Conservation (phyloP, 2,888 invertebrate genomes). For the Metallyticus violacea region DNA sequence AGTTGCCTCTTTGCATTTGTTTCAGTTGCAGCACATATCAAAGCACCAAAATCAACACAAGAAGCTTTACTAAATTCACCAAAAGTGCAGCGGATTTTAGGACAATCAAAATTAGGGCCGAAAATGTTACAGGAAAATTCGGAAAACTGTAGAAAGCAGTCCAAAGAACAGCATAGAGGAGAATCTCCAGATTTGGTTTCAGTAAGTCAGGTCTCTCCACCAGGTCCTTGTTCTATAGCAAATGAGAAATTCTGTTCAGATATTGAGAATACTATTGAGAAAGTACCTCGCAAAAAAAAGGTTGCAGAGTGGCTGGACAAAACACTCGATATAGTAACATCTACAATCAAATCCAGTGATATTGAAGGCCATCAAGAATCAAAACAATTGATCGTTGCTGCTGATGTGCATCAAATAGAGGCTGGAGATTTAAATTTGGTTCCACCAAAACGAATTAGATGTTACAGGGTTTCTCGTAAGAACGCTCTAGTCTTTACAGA, state of each 20-base stretch:
- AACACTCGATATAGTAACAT: background rate
- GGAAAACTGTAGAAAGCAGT: background rate
- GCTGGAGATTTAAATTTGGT: background rate
- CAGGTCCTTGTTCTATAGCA: background rate
- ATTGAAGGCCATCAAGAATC: background rate
- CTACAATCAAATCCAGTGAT: background rate
- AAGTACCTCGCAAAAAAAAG: background rate
- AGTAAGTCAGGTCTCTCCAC: background rate
- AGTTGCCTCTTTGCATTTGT: background rate
- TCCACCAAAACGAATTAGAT: background rate
- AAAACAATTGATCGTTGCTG: background rate
- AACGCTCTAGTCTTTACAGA: background rate
- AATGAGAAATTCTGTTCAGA: background rate
- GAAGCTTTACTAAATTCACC: background rate
- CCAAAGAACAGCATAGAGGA: background rate
- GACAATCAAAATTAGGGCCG: background rate
- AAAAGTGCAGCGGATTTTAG: background rate
- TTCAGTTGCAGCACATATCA: background rate
- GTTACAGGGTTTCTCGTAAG: background rate
- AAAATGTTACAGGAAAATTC: background rate
- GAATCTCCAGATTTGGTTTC: background rate
- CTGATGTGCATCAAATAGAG: background rate
- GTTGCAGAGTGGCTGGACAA: constrained; percentile 1
- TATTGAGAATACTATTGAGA: background rate
- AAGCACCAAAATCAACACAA: background rate